Percentiles rank a stretch among this genome's conserved stretches.
phyloP scores from a whole-genome alignment of 2,888 invertebrate genomes.

The Acanthosepion lycidas region DNA sequence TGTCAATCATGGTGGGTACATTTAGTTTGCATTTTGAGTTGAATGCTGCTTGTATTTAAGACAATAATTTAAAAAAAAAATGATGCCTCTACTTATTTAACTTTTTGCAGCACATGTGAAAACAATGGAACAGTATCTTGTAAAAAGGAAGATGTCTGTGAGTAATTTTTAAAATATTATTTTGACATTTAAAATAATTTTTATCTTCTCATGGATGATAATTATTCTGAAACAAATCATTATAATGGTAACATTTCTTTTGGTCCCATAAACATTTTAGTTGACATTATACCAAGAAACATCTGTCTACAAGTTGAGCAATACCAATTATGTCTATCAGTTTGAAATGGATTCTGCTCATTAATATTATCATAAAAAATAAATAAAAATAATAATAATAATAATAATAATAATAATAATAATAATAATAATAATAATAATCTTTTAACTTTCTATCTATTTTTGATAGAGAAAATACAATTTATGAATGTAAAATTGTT shows the following conservation, averaged over 20 bases:
- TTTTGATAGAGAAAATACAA: no score
- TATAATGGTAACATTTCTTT: neutral
- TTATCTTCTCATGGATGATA: neutral
- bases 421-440: no score
- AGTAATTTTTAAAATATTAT: neutral
- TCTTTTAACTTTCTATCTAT: no score
- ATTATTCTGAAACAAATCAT: neutral
- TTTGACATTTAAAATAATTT: neutral
- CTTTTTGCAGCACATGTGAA: constrained; percentile 3
- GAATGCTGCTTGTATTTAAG: neutral
- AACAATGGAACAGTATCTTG: constrained; percentile 40
- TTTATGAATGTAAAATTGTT: no score
- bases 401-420: no score
- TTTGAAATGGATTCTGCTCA: no score
- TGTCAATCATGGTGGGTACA: constrained; percentile 52
- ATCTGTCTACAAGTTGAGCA: neutral
- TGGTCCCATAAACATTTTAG: neutral
- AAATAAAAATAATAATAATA: no score
- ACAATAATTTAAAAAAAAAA: neutral
- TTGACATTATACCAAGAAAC: neutral
- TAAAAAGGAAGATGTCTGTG: neutral
- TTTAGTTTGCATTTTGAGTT: neutral
- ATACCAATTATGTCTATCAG: neutral
- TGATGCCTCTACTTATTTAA: neutral
- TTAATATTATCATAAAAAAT: no score